These are phyloP conservation scores for Keiferia lycopersicella DNA, from an alignment of 2,888 invertebrate genomes.

Conservation along the genomic window DNA sequence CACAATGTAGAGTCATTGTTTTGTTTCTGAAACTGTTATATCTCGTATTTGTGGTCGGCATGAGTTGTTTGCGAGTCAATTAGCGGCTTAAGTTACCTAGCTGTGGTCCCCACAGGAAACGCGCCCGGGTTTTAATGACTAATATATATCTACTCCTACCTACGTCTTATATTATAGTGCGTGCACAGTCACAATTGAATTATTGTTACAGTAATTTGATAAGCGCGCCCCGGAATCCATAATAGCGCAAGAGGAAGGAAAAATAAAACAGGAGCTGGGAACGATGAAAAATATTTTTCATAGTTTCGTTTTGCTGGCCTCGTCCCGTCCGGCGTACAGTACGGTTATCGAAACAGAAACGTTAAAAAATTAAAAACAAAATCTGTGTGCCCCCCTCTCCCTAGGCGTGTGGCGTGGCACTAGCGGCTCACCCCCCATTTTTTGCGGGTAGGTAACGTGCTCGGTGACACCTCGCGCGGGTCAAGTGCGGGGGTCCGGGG, in stretches of 20 bases:
- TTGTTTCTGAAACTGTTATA: constrained; percentile 34
- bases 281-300: constrained; percentile 18
- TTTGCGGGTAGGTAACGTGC: constrained; percentile 74
- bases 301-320: constrained; percentile 5
- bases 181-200: constrained; percentile 17
- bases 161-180: constrained; percentile 4
- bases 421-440: constrained; percentile 56
- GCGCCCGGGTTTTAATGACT: constrained; percentile 33
- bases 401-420: constrained; percentile 39
- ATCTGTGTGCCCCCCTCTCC: constrained; percentile 55
- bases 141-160: constrained; percentile 15
- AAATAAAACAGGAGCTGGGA: background rate
- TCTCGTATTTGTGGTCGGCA: constrained; percentile 38
- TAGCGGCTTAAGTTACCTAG: constrained; percentile 39
- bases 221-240: background rate
- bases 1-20: constrained; percentile 33
- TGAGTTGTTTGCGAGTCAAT: constrained; percentile 41
- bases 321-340: constrained; percentile 18
- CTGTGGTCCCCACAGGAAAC: constrained; percentile 36
- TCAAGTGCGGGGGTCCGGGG: constrained; percentile 59
- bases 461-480: constrained; percentile 74
- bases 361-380: constrained; percentile 69
- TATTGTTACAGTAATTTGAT: constrained; percentile 19
- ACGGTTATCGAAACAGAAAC: constrained; percentile 47
- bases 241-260: background rate